These are phyloP conservation scores for Synanceia verrucosa DNA, from an alignment of 2,797 vertebrate species.

Conservation along the genomic window DNA sequence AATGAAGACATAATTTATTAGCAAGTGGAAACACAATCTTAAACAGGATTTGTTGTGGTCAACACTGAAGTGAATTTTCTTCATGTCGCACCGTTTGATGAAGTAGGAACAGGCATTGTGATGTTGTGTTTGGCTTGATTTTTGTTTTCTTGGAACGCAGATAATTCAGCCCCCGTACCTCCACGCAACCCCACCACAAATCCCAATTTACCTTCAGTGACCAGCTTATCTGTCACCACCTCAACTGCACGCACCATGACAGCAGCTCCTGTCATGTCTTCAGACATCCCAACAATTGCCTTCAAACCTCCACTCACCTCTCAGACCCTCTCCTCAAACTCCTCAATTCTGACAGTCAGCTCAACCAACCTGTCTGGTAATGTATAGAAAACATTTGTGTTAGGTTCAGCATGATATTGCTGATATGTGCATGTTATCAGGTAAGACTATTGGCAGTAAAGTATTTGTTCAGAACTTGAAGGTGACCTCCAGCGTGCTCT, in stretches of 20 bases:
- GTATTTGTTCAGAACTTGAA: too few relatives aligned
- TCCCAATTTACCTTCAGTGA: not conserved
- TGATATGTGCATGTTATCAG: too few relatives aligned
- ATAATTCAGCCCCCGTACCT: rapidly evolving
- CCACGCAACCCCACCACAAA: not conserved
- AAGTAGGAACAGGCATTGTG: not conserved
- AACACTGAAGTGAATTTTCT: not conserved
- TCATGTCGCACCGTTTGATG: not conserved
- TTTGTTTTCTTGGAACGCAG: conserved; percentile 10
- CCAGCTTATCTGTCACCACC: rapidly evolving
- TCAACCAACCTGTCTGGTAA: too few relatives aligned
- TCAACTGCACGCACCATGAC: conserved; percentile 11
- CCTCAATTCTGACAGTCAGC: too few relatives aligned
- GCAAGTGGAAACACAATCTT: not conserved
- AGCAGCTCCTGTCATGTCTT: not conserved
- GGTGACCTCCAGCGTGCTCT: too few relatives aligned
- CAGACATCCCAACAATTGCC: rapidly evolving
- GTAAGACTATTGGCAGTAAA: too few relatives aligned
- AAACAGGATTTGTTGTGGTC: too few relatives aligned
- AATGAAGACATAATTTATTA: not conserved
- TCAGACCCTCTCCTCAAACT: not conserved
- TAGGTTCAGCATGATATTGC: too few relatives aligned
- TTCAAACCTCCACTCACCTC: conserved; percentile 20
- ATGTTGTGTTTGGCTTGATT: not conserved
- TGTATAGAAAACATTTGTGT: too few relatives aligned